These are phyloP conservation scores for Goniozus legneri DNA, from an alignment of 1,140 invertebrate genomes.

Conservation along the genomic window DNA sequence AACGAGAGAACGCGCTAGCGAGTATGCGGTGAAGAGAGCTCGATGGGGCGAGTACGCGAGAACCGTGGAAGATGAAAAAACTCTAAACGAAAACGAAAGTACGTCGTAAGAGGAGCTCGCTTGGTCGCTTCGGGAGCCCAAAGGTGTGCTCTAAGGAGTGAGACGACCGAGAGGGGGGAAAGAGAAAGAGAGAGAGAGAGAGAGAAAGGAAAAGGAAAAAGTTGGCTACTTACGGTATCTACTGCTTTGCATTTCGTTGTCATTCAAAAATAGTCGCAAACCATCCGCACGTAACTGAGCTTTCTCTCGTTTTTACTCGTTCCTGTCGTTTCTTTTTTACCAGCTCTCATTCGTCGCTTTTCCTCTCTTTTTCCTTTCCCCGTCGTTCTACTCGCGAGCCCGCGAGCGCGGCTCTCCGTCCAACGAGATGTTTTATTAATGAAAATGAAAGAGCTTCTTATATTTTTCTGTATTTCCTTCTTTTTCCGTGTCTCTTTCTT, in stretches of 20 bases:
- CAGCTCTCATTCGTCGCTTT: not conserved
- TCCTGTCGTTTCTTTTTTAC: too few species aligned
- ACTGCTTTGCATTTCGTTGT: slow-evolving; percentile 40
- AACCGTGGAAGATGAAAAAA: too few species aligned
- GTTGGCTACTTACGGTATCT: too few species aligned
- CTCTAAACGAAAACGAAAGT: too few species aligned
- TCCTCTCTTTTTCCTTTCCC: slow-evolving; percentile 7
- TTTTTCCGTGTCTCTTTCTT: slow-evolving; percentile 12
- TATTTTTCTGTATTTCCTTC: slow-evolving; percentile 26
- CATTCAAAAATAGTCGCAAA: slow-evolving; percentile 39
- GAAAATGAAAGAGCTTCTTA: slow-evolving; percentile 38
- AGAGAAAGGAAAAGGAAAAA: not conserved
- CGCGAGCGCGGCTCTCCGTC: slow-evolving; percentile 15
- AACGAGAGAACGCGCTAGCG: too few species aligned
- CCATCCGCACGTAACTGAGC: slow-evolving; percentile 13
- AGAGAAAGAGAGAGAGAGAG: slow-evolving; percentile 1
- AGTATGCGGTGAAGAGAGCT: too few species aligned
- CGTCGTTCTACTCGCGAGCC: not conserved
- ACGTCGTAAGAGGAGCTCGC: too few species aligned
- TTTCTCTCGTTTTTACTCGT: slow-evolving; percentile 14
- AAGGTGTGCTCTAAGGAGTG: slow-evolving; percentile 3
- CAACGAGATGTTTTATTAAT: slow-evolving; percentile 41
- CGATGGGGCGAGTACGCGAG: too few species aligned
- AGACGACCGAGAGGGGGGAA: slow-evolving; percentile 1
- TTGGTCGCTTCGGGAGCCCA: slow-evolving; percentile 7